Evolutionary conservation across 2,797 vertebrate species (phyloP).

Genomic region (Artibeus jamaicensis): DNA sequence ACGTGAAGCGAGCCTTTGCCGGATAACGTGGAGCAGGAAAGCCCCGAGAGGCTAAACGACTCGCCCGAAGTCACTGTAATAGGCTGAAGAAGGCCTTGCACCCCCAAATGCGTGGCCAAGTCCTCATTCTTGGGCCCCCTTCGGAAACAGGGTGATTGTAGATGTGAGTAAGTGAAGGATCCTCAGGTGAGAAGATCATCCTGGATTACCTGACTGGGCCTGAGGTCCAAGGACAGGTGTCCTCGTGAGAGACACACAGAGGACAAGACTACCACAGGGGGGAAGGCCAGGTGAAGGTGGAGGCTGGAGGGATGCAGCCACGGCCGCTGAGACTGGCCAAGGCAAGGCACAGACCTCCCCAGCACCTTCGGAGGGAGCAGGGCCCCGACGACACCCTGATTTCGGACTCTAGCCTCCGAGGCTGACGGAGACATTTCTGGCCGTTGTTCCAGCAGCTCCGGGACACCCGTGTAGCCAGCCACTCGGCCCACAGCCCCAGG

Average conservation of each 20-base stretch:
- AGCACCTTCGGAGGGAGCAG: neutral
- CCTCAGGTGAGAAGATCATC: neutral
- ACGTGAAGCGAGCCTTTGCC: neutral
- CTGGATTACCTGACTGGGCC: neutral
- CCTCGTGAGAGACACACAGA: neutral
- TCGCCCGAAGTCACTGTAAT: neutral
- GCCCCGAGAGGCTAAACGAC: fast-evolving
- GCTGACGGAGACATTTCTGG: neutral
- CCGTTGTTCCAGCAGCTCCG: neutral
- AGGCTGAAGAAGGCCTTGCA: neutral
- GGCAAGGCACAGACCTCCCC: neutral
- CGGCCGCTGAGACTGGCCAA: neutral
- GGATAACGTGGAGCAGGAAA: neutral
- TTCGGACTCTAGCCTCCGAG: neutral
- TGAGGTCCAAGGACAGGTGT: neutral
- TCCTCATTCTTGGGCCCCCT: neutral
- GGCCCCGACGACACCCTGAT: neutral
- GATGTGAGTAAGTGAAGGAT: neutral
- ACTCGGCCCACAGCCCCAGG: fast-evolving
- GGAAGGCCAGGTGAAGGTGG: fast-evolving
- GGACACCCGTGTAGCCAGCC: neutral
- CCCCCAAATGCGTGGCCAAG: neutral
- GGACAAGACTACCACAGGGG: neutral
- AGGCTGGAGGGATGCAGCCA: neutral
- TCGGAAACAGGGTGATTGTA: neutral